Evolutionary conservation across 1,140 invertebrate species (phyloP).

Genomic region (Drosophila lini): DNA sequence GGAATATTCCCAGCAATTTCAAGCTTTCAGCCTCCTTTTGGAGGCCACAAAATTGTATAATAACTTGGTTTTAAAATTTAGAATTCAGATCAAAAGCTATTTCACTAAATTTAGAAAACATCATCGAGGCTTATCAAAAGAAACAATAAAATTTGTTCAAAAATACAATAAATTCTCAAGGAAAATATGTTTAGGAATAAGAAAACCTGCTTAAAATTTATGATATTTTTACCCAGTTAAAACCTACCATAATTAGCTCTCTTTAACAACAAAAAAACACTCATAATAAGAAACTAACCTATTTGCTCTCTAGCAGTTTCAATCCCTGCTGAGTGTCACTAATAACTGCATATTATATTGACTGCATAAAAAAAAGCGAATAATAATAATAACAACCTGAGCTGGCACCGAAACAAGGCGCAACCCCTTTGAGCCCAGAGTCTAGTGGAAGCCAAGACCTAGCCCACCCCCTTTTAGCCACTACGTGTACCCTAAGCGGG

Average conservation of each 20-base stretch:
- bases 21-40: conserved; percentile 7
- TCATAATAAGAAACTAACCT: conserved; percentile 14
- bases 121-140: too few relatives aligned
- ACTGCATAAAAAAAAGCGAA: conserved; percentile 48
- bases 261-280: not conserved
- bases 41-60: conserved; percentile 12
- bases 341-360: conserved; percentile 77
- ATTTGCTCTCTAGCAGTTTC: conserved; percentile 33
- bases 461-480: conserved; percentile 35
- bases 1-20: not conserved
- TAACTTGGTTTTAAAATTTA: not conserved
- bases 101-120: too few relatives aligned
- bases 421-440: conserved; percentile 8
- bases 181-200: too few relatives aligned
- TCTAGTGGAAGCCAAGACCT: conserved; percentile 39
- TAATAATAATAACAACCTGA: conserved; percentile 6
- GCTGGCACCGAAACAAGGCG: conserved; percentile 49
- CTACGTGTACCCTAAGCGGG: conserved; percentile 37
- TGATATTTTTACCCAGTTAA: not conserved
- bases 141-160: not conserved
- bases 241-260: not conserved
- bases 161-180: not conserved
- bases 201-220: not conserved
- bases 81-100: too few relatives aligned
- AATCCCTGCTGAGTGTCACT: conserved; percentile 57